These are phyloP conservation scores for Saccostrea glomerata DNA, from an alignment of 1,140 invertebrate genomes.

Conservation along the genomic window DNA sequence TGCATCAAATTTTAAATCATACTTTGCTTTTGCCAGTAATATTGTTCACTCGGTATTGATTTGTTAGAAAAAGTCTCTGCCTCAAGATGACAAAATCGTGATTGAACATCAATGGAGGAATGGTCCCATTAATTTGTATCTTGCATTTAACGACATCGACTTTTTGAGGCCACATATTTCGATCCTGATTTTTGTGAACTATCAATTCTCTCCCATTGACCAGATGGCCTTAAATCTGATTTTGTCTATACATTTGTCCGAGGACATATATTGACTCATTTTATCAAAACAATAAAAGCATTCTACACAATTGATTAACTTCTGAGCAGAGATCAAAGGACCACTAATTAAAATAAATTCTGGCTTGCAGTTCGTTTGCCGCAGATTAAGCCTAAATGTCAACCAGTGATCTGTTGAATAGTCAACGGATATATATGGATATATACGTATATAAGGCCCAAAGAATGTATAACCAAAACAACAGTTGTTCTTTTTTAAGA, in stretches of 20 bases:
- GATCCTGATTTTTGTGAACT: conserved; percentile 12
- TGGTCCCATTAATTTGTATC: conserved; percentile 36
- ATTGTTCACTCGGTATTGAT: conserved; percentile 5
- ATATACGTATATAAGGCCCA: too few relatives aligned
- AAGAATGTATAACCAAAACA: too few relatives aligned
- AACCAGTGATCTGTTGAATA: too few relatives aligned
- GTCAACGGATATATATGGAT: too few relatives aligned
- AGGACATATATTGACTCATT: conserved; percentile 16
- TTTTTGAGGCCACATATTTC: conserved; percentile 5
- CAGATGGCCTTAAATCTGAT: conserved; percentile 15
- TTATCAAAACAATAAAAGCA: conserved; percentile 27
- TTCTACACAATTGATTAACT: background rate
- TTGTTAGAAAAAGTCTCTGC: conserved; percentile 14
- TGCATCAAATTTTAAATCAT: conserved; percentile 30
- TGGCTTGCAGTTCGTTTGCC: too few relatives aligned
- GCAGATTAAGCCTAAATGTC: too few relatives aligned
- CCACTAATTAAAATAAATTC: too few relatives aligned
- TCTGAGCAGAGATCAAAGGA: background rate
- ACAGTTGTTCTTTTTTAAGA: too few relatives aligned
- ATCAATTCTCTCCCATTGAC: conserved; percentile 1
- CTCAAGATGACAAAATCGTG: conserved; percentile 37
- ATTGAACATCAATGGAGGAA: conserved; percentile 27
- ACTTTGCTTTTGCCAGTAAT: conserved; percentile 4
- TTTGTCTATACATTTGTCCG: conserved; percentile 8
- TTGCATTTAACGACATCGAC: conserved; percentile 36